These are phyloP conservation scores for Trichogramma evanescens DNA, from an alignment of 2,888 invertebrate genomes.

Conservation along the genomic window DNA sequence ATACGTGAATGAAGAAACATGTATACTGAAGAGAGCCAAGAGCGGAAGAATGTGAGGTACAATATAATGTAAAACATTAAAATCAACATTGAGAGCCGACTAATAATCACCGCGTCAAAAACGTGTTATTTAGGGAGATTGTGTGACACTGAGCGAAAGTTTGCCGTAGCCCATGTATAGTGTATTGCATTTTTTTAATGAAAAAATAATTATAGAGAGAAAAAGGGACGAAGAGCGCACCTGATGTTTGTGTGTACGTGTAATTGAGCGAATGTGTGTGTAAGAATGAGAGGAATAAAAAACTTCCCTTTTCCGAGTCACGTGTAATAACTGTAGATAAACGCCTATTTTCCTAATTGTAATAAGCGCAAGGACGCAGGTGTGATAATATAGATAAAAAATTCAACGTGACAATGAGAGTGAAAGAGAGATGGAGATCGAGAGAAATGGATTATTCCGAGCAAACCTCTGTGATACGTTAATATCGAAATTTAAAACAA, in stretches of 20 bases:
- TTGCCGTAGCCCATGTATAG: slow-evolving; percentile 44
- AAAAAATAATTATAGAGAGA: slow-evolving; percentile 23
- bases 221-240: not conserved
- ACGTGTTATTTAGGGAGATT: too few species aligned
- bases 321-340: slow-evolving; percentile 40
- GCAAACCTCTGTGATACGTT: slow-evolving; percentile 45
- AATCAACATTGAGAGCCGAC: too few species aligned
- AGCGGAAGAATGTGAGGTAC: too few species aligned
- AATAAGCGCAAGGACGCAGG: slow-evolving; percentile 22
- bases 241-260: not conserved
- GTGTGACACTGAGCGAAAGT: too few species aligned
- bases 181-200: slow-evolving; percentile 44
- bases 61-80: too few species aligned
- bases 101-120: too few species aligned
- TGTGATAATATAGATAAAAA: slow-evolving; percentile 21
- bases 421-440: slow-evolving; percentile 18
- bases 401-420: slow-evolving; percentile 13
- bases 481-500: not conserved
- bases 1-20: too few species aligned
- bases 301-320: slow-evolving; percentile 21
- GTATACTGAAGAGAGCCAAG: too few species aligned
- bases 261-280: not conserved
- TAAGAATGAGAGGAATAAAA: not conserved
- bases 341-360: slow-evolving; percentile 42
- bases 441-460: slow-evolving; percentile 37